phyloP scores from a whole-genome alignment of 2,888 invertebrate genomes.

The Branchellion lobata region DNA sequence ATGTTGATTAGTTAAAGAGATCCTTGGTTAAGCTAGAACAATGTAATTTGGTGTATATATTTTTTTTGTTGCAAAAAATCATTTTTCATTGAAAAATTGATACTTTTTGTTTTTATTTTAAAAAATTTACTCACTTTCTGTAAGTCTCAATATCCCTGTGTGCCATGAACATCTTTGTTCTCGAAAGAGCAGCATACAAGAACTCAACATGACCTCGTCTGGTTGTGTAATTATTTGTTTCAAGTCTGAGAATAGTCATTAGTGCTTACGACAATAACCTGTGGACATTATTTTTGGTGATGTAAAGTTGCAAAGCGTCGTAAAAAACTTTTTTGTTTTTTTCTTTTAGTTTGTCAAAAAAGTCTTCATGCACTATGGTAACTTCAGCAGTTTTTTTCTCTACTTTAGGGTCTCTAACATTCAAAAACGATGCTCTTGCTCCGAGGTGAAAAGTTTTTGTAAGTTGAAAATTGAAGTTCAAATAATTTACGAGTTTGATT shows the following conservation, averaged over 20 bases:
- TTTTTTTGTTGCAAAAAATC: too few relatives aligned
- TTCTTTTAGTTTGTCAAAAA: conserved; percentile 42
- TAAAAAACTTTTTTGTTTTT: conserved; percentile 55
- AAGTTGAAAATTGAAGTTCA: too few relatives aligned
- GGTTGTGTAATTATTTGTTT: conserved; percentile 61
- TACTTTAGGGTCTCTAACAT: neutral
- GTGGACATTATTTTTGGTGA: conserved; percentile 60
- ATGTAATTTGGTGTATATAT: too few relatives aligned
- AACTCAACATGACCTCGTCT: conserved; percentile 89
- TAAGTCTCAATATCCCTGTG: conserved; percentile 75
- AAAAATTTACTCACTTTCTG: conserved; percentile 68
- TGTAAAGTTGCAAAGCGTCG: conserved; percentile 53
- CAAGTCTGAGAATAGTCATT: neutral
- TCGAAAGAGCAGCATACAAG: conserved; percentile 81
- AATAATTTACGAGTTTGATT: too few relatives aligned
- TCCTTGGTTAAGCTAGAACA: too few relatives aligned
- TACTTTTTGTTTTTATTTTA: too few relatives aligned
- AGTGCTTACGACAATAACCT: conserved; percentile 42
- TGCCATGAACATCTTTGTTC: conserved; percentile 86
- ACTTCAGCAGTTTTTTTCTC: conserved; percentile 1
- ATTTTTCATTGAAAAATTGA: too few relatives aligned
- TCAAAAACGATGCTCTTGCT: neutral
- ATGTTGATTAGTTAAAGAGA: too few relatives aligned
- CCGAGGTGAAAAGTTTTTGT: neutral
- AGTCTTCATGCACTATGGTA: neutral